A percentile compares a stretch with the other conserved stretches of the same genome.
Evolutionary conservation across 2,888 invertebrate genomes (phyloP).

Genomic region (Pardosa pseudoannulata): DNA sequence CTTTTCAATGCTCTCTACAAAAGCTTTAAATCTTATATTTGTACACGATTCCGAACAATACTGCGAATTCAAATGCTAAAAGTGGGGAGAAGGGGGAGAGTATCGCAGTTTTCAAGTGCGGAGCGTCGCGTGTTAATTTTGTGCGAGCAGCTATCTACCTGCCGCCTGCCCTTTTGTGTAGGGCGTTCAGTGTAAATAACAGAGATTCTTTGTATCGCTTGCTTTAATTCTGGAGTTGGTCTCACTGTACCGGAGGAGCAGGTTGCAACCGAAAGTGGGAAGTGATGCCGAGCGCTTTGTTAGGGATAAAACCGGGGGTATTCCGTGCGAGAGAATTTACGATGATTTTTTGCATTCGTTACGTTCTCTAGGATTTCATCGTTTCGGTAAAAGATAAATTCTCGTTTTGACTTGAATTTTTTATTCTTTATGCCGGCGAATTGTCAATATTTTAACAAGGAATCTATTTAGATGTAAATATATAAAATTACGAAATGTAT

Average conservation of each 20-base stretch:
- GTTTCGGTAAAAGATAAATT: too few relatives aligned
- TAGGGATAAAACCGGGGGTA: background rate
- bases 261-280: background rate
- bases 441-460: too few relatives aligned
- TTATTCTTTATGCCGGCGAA: too few relatives aligned
- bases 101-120: background rate
- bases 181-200: constrained; percentile 1
- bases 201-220: background rate
- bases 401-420: too few relatives aligned
- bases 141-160: background rate
- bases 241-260: too few relatives aligned
- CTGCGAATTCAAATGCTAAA: constrained; percentile 8
- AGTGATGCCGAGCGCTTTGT: background rate
- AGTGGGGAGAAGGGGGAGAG: too few relatives aligned
- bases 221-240: background rate
- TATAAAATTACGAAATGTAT: too few relatives aligned
- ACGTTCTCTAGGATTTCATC: too few relatives aligned
- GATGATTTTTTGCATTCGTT: too few relatives aligned
- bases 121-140: background rate
- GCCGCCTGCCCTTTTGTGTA: background rate
- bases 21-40: background rate
- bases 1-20: constrained; percentile 4
- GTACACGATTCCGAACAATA: background rate
- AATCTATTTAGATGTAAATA: too few relatives aligned
- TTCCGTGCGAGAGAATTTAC: too few relatives aligned